Conservation (phyloP, 2,888 invertebrate species). For the Coecobrya sp. region DNA sequence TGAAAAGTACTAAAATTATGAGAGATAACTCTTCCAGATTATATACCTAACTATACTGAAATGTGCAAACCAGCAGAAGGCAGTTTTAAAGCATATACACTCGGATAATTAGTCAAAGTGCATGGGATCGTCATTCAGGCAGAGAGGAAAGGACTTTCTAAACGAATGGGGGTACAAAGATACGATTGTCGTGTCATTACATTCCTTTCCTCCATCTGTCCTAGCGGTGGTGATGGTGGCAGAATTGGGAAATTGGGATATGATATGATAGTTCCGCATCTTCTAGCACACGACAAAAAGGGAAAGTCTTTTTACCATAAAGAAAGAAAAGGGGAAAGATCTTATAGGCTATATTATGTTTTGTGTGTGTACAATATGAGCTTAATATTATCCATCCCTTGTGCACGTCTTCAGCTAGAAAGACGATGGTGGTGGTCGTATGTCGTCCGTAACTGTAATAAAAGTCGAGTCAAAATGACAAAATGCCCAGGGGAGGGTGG, state of each 20-base stretch:
- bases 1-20: slow-evolving; percentile 28
- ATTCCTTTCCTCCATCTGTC: neutral
- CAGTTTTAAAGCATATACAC: neutral
- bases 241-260: too few relatives aligned
- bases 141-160: neutral
- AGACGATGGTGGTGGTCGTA: neutral
- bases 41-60: neutral
- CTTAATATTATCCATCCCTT: neutral
- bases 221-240: neutral
- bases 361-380: neutral
- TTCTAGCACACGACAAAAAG: neutral
- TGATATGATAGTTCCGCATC: too few relatives aligned
- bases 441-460: slow-evolving; percentile 52
- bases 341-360: too few relatives aligned
- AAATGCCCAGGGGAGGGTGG: slow-evolving; percentile 71
- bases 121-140: slow-evolving; percentile 2
- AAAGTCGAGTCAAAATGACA: slow-evolving; percentile 73
- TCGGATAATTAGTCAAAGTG: slow-evolving; percentile 75
- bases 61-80: neutral
- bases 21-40: neutral
- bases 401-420: slow-evolving; percentile 52
- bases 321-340: neutral
- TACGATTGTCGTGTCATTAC: neutral
- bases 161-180: neutral
- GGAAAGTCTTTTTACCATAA: neutral